phyloP scores from a whole-genome alignment of 2,797 vertebrate species.

The Macropodus opercularis region DNA sequence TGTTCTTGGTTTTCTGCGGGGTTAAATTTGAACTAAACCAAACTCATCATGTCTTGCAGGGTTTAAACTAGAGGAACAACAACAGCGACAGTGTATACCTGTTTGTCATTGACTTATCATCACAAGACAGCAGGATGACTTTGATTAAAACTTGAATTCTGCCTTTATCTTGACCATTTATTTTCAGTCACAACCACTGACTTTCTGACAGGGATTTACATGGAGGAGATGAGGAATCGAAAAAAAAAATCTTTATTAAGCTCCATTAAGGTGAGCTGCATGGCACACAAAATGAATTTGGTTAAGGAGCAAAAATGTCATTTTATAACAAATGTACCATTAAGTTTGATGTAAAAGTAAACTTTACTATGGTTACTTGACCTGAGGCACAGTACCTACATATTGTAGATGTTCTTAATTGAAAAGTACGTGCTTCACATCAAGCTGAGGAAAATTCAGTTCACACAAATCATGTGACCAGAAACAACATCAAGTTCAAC shows the following conservation, averaged over 20 bases:
- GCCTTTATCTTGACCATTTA: background rate
- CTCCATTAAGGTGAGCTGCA: background rate
- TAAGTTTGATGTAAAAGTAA: conserved; percentile 3
- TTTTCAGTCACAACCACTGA: conserved; percentile 18
- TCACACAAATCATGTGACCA: too few relatives aligned
- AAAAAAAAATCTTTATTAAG: conserved; percentile 8
- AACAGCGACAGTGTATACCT: background rate
- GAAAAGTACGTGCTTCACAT: too few relatives aligned
- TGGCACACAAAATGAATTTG: background rate
- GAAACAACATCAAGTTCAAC: too few relatives aligned
- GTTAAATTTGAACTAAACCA: too few relatives aligned
- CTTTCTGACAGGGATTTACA: conserved; percentile 26
- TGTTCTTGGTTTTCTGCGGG: background rate
- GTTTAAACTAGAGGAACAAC: background rate
- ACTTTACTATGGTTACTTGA: too few relatives aligned
- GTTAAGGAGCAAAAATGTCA: background rate
- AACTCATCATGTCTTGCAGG: background rate
- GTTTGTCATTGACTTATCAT: background rate
- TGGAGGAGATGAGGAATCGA: background rate
- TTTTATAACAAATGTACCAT: conserved; percentile 1
- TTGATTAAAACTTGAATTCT: background rate
- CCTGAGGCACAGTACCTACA: too few relatives aligned
- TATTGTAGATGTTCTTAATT: too few relatives aligned
- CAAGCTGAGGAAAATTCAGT: too few relatives aligned
- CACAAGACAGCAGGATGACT: conserved; percentile 22